Evolutionary conservation across 1,140 invertebrate genomes (phyloP).

Genomic region (Homalodisca vitripennis): DNA sequence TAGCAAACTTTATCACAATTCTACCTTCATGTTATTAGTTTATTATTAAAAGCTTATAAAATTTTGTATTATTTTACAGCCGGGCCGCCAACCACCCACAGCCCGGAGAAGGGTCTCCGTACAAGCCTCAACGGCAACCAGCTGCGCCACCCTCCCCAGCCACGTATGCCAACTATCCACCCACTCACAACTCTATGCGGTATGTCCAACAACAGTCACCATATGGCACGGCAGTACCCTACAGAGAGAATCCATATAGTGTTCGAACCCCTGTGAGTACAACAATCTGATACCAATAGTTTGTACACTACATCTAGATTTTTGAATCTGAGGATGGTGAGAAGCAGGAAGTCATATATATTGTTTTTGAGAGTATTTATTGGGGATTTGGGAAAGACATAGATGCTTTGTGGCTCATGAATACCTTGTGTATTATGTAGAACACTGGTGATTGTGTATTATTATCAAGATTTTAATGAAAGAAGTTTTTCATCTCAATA

Average conservation of each 20-base stretch:
- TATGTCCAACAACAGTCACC: slow-evolving; percentile 40
- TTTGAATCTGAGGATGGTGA: too few relatives aligned
- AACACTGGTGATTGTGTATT: too few relatives aligned
- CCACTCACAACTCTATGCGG: slow-evolving; percentile 33
- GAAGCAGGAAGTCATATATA: too few relatives aligned
- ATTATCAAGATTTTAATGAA: too few relatives aligned
- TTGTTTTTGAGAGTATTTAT: too few relatives aligned
- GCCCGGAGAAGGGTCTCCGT: slow-evolving; percentile 34
- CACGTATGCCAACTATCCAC: slow-evolving; percentile 24
- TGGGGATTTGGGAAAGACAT: too few relatives aligned
- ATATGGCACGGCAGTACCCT: slow-evolving; percentile 38
- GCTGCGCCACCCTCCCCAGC: slow-evolving; percentile 28
- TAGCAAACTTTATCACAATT: too few relatives aligned
- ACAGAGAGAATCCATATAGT: slow-evolving; percentile 38
- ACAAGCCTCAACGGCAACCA: slow-evolving; percentile 37
- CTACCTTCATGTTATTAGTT: not conserved
- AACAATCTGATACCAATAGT: too few relatives aligned
- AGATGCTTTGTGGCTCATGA: too few relatives aligned
- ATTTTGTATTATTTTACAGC: slow-evolving; percentile 34
- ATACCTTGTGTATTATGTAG: too few relatives aligned
- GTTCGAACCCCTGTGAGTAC: slow-evolving; percentile 35
- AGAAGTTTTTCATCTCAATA: too few relatives aligned
- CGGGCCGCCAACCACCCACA: slow-evolving; percentile 29
- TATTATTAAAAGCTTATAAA: not conserved
- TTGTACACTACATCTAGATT: too few relatives aligned